Base-by-base conservation (phyloP, 2,888 invertebrate genomes). In the Eilema griseolum region DNA sequence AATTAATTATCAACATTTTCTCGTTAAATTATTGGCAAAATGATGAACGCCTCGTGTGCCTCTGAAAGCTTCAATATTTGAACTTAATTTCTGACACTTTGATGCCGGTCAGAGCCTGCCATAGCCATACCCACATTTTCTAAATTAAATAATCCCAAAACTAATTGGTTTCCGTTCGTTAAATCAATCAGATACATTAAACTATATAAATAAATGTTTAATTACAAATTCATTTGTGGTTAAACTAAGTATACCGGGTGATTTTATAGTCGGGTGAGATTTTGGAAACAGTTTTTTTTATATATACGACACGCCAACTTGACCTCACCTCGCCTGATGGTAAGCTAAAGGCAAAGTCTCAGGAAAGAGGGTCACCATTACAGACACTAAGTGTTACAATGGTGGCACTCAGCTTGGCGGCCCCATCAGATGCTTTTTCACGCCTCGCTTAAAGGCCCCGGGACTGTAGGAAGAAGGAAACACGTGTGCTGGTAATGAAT, bases 1-100 rank as follows among this genome's bases (percentile, higher is more conserved):
- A 79, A 77, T 72, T 81, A 77, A 85, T 79, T 81, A 78, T 74
- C 60, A 28, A 72, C 56, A 57, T 57, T 69, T 76, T 71, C 74
- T 61, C 69, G 37, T 77, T 75, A 66, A 63, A 69, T 69, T 76
- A 76, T 66, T 33, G 66, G 28, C 63, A 78, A 73, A 80, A 76
- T 73, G 59, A 75, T 52, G 57, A 24, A 31, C 16, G 23, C 11
- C 11, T 59, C 24, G 61, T 41, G 46, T 71, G 67, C 28, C 66
- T 23, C 0, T 70, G 66, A 79, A 75, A 74, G 59, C 52, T 24
- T 63, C 24, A 10, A 63, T 66, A 75, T 75, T 72, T 75, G 23
- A 52, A 57, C 8, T 60, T 62, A 24, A 69, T 46, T 72, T 74
- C 70, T 26, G 61, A 61, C 60, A 71, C 67, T 73, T 77, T 77